Base-by-base conservation (phyloP, 1,140 invertebrate genomes). In the Bombus picipes region DNA sequence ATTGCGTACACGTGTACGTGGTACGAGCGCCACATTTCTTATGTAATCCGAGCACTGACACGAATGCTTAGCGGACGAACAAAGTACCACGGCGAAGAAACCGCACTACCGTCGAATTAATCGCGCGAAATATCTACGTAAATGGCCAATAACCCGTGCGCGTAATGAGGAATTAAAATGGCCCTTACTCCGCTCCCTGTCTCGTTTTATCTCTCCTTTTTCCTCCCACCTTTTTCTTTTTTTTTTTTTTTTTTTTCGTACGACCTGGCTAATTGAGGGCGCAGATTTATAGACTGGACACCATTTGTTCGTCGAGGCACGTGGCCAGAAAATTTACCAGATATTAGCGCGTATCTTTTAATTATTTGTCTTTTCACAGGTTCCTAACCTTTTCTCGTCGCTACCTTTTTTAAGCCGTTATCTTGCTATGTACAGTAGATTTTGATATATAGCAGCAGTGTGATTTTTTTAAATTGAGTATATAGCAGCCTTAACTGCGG, bases 1-100 rank as follows among this genome's bases (percentile, higher is more conserved):
- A 92, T 88, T 88, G 87, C 89, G 90, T 86, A 47, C 65, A 41
- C 57, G 70, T 66, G 57, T 62, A 66, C 25, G 34, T 25, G 41
- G 18, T 18, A 81, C 83, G 3, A 57, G 47, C 32, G 43, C 59
- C 77, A 79, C 72, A 76, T 78, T 87, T 81, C 80, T 90, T 89
- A 84, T 87, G 66, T 81, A 81, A 88, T 53, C 78, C 73, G 28
- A n/a, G 75, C 62, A 68, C 78, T 34, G 79, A 89, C 68, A 79
- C 59, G 47, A 88, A 78, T 62, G 41, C 76, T 81, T 57, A 75
- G n/a, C 83, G 73, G 2, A 70, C 32, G 73, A 57, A 81, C 47
- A 82, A 68, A 84, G 76, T 78, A n/a, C 41, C 65, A 73, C 66
- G 32, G 62, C 68, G 39, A 62, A 53, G n/a, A 88, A 71, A 71